Evolutionary conservation across 2,113 vertebrate species (phyloP).

Genomic region (Microtus pennsylvanicus): DNA sequence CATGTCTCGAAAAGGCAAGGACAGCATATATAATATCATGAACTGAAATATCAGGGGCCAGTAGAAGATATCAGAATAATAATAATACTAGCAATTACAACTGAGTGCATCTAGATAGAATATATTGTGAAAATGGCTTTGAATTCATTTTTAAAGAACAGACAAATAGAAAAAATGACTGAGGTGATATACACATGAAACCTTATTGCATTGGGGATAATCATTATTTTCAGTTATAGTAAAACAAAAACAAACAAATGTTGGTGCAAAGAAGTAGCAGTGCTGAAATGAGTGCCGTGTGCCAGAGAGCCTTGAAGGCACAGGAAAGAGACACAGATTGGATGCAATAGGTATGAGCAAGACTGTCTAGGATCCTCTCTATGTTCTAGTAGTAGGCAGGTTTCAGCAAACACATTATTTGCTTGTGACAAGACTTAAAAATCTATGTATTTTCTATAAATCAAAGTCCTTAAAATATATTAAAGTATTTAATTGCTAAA

Average conservation of each 20-base stretch:
- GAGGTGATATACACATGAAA: not conserved
- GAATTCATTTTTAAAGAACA: not conserved
- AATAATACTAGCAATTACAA: not conserved
- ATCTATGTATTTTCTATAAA: conserved; percentile 4
- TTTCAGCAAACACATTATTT: not conserved
- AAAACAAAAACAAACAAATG: not conserved
- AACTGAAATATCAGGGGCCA: not conserved
- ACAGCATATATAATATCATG: not conserved
- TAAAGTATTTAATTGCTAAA: not conserved
- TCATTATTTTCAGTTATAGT: not conserved
- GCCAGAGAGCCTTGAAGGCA: not conserved
- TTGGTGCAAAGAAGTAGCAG: conserved; percentile 45
- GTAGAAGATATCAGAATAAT: not conserved
- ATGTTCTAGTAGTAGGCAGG: not conserved
- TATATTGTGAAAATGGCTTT: not conserved
- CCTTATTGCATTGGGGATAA: not conserved
- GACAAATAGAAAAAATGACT: not conserved
- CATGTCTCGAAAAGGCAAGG: not conserved
- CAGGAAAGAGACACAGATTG: not conserved
- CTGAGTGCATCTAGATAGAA: not conserved
- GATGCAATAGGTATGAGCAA: not conserved
- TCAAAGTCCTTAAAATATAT: not conserved
- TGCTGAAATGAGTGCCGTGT: not conserved
- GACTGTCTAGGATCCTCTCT: not conserved
- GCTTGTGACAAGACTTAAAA: not conserved